These are phyloP conservation scores for Molanna angustata DNA, from an alignment of 2,888 invertebrate species.

Conservation along the genomic window DNA sequence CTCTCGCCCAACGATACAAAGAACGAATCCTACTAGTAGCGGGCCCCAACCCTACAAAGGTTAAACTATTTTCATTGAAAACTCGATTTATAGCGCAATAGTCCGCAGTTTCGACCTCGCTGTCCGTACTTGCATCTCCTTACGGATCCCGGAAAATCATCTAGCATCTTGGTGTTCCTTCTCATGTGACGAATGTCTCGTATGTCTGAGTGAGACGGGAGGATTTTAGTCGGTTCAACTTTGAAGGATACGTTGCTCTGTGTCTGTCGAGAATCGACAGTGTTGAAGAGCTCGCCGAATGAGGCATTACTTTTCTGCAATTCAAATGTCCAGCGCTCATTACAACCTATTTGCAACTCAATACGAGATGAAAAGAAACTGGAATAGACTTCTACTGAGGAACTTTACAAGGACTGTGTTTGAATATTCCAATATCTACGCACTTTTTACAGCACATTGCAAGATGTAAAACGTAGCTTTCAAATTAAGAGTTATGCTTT, in stretches of 20 bases:
- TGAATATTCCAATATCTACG: too few species aligned
- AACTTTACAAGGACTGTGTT: too few species aligned
- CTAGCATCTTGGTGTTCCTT: neutral
- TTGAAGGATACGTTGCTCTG: too few species aligned
- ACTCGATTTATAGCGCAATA: neutral
- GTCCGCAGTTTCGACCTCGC: neutral
- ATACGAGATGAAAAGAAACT: too few species aligned
- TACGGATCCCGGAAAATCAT: neutral
- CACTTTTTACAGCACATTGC: too few species aligned
- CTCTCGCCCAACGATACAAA: too few species aligned
- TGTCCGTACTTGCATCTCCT: too few species aligned
- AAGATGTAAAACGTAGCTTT: too few species aligned
- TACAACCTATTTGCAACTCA: neutral
- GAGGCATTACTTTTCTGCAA: neutral
- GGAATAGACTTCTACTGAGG: too few species aligned
- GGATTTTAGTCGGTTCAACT: neutral
- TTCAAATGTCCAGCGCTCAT: neutral
- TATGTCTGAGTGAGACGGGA: neutral
- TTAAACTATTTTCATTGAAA: constrained; percentile 28
- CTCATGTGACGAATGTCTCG: neutral
- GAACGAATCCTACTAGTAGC: too few species aligned
- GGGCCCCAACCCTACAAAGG: constrained; percentile 28
- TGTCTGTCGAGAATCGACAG: neutral
- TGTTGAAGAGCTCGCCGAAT: neutral
- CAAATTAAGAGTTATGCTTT: too few species aligned